Base-by-base conservation (phyloP, 2,113 vertebrate species). In the Clarias gariepinus region DNA sequence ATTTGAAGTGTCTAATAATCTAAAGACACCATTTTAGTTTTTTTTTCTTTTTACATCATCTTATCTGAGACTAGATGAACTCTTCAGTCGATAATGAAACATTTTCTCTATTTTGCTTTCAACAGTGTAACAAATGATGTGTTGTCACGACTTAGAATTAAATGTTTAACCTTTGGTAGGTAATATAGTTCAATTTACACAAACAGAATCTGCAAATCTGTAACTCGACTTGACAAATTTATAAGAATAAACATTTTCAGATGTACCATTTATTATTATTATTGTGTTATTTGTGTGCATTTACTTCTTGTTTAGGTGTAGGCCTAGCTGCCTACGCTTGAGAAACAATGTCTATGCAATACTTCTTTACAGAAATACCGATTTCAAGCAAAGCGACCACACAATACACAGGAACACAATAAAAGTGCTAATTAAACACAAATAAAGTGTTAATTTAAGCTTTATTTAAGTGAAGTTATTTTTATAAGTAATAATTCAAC, bases 181-280 rank as follows among this genome's bases (percentile, higher is more conserved):
- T 28, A 55, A 81, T 61, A 16, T 18, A 16, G 30, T 23, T 28
- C n/a, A 55, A 19, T 8, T 28, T 21, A 68, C 36, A 66, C n/a
- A 41, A 28, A 28, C 36, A 16, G 21, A 63, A 83, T 18, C 61
- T 66, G 52, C 71, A 58, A 16, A 69, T 58, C 28, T 30, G 47
- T 47, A 36, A 68, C 8, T 53, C 71, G 52, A 71, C 10, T n/a
- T 68, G 63, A 55, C 81, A 83, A 57, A 36, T 33, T 25, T 23
- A 74, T 73, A 4, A 25, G 4, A 84, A 84, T 55, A 84, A 84
- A 73, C n/a, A 71, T 8, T 68, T 28, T 68, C 28, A 74, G 5
- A 0, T 10, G 19, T 33, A 28, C 8, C 19, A 83, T 36, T 73
- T 83, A 81, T 81, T 30, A 15, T 28, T 55, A 58, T 58, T 57